These are phyloP conservation scores for Endotricha flammealis DNA, from an alignment of 2,888 invertebrate genomes.

Conservation along the genomic window DNA sequence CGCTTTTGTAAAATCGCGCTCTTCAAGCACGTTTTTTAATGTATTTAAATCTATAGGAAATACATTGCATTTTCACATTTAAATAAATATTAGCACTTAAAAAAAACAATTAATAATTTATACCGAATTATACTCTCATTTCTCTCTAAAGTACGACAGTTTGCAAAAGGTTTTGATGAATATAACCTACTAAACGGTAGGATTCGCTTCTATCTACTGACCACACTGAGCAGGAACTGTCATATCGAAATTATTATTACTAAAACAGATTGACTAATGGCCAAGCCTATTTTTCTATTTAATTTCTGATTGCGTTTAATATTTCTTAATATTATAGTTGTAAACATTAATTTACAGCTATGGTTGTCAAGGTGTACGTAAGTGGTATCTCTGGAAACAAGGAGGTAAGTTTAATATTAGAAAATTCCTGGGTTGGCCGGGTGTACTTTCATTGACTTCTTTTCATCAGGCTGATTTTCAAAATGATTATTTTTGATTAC, in stretches of 20 bases:
- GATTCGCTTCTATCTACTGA: slow-evolving; percentile 15
- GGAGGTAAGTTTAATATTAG: slow-evolving; percentile 84
- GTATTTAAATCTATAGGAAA: no score
- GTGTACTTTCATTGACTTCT: slow-evolving; percentile 44
- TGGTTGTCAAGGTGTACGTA: slow-evolving; percentile 94
- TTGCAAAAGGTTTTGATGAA: no score
- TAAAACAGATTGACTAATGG: slow-evolving; percentile 63
- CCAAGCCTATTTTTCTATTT: slow-evolving; percentile 70
- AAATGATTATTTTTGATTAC: slow-evolving; percentile 58
- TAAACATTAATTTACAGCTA: slow-evolving; percentile 57
- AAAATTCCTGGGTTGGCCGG: slow-evolving; percentile 60
- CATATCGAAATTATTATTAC: slow-evolving; percentile 53
- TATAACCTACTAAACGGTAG: slow-evolving; percentile 4
- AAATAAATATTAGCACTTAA: no score
- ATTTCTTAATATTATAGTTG: slow-evolving; percentile 44
- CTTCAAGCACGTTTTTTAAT: no score
- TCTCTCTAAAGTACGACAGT: no score
- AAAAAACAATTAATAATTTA: no score
- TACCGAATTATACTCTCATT: no score
- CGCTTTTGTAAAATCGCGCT: no score
- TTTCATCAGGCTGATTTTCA: slow-evolving; percentile 60
- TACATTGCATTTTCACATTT: no score
- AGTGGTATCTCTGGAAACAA: slow-evolving; percentile 96
- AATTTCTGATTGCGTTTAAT: slow-evolving; percentile 47
- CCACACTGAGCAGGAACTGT: slow-evolving; percentile 31